Percentiles rank a stretch among this genome's conserved stretches.
These are phyloP conservation scores for Clamator glandarius DNA, from an alignment of 2,797 vertebrate species.

Conservation along the genomic window DNA sequence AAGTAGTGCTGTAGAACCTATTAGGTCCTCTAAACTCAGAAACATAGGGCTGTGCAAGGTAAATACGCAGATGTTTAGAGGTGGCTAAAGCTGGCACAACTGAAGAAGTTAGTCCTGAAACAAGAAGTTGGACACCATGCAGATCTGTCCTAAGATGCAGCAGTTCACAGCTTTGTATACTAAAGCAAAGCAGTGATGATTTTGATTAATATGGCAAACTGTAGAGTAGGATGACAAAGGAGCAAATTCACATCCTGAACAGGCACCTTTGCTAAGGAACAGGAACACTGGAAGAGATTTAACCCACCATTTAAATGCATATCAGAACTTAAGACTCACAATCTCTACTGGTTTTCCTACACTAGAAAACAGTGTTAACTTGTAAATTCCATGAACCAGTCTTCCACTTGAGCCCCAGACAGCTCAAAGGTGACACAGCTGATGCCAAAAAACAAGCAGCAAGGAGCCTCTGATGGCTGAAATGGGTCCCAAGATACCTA, in stretches of 20 bases:
- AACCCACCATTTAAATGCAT: not conserved
- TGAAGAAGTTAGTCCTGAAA: slow-evolving; percentile 31
- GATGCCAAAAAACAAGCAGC: not conserved
- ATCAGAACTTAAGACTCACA: not conserved
- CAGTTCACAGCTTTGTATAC: not conserved
- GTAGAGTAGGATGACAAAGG: not conserved
- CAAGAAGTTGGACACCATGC: not conserved
- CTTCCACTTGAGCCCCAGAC: not conserved
- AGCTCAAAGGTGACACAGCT: not conserved
- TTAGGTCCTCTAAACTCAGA: not conserved
- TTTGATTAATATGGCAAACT: slow-evolving; percentile 7
- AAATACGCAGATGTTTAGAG: not conserved
- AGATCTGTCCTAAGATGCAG: slow-evolving; percentile 5
- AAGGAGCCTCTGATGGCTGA: not conserved
- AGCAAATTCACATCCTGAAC: slow-evolving; percentile 6
- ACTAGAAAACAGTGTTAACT: not conserved
- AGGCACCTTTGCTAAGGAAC: not conserved
- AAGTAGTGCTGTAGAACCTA: not conserved
- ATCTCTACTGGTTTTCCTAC: not conserved
- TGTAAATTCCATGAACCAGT: not conserved
- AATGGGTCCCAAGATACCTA: not conserved
- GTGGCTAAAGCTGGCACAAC: slow-evolving; percentile 6
- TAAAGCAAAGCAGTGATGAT: not conserved
- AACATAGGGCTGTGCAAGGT: not conserved
- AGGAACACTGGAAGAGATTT: not conserved